Percentiles rank a stretch among this genome's conserved stretches.
Conservation (phyloP, 2,797 vertebrate species). For the Halcyon smyrnensis region DNA sequence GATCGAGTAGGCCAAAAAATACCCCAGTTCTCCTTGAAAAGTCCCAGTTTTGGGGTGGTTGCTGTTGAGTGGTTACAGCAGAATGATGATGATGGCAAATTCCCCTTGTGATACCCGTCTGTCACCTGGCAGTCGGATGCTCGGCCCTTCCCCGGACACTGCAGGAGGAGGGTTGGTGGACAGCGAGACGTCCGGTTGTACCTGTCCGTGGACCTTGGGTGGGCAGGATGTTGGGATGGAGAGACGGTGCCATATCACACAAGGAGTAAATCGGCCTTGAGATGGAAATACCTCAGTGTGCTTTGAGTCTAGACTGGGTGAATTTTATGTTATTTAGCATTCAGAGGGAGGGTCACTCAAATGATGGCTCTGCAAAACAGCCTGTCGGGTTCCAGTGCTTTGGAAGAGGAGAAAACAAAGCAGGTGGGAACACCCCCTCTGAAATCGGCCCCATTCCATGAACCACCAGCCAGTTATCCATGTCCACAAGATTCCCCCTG, state of each 20-base stretch:
- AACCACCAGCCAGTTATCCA: not conserved
- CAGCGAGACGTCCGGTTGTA: rapidly evolving
- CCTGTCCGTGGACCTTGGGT: rapidly evolving
- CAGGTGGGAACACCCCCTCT: not conserved
- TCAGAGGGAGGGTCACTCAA: not conserved
- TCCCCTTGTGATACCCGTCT: rapidly evolving
- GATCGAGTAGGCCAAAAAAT: not conserved
- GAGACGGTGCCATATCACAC: rapidly evolving
- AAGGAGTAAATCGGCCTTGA: not conserved
- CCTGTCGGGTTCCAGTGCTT: not conserved
- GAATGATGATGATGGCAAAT: not conserved
- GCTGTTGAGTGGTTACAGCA: not conserved
- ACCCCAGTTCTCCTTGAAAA: constrained; percentile 8
- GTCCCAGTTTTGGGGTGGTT: not conserved
- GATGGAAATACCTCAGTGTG: not conserved
- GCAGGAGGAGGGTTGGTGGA: not conserved
- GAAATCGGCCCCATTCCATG: not conserved
- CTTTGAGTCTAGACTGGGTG: too few species aligned
- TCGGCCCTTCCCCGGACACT: not conserved
- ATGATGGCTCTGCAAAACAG: not conserved
- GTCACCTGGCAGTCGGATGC: not conserved
- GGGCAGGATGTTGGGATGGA: not conserved
- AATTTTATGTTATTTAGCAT: not conserved
- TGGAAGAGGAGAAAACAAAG: not conserved
- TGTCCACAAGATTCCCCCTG: not conserved